phyloP scores from a whole-genome alignment of 2,888 invertebrate species.

The Galerucella pusilla region DNA sequence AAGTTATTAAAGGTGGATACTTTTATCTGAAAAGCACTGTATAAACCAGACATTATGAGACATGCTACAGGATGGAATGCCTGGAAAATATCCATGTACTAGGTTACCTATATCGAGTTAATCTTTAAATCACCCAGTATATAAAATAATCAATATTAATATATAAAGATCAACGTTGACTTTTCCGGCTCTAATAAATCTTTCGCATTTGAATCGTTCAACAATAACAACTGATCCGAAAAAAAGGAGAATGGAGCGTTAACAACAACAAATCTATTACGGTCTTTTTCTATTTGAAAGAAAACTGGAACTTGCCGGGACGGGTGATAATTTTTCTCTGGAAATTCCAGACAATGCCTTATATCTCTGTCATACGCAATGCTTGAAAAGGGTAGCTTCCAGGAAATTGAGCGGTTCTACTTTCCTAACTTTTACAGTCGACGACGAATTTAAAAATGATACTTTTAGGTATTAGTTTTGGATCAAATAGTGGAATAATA shows the following conservation, averaged over 20 bases:
- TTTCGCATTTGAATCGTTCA: constrained; percentile 39
- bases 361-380: constrained; percentile 56
- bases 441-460: constrained; percentile 19
- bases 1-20: too few species aligned
- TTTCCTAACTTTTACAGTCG: constrained; percentile 18
- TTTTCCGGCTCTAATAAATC: constrained; percentile 42
- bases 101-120: too few species aligned
- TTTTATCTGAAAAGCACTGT: too few species aligned
- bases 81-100: too few species aligned
- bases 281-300: constrained; percentile 44
- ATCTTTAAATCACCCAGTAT: not conserved
- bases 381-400: constrained; percentile 30
- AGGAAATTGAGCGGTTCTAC: constrained; percentile 34
- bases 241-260: constrained; percentile 41
- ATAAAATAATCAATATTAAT: not conserved
- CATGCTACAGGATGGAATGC: too few species aligned
- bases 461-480: too few species aligned
- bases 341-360: constrained; percentile 51
- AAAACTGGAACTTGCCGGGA: constrained; percentile 48
- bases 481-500: not conserved
- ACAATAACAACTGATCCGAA: constrained; percentile 33
- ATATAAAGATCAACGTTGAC: constrained; percentile 9
- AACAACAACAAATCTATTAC: constrained; percentile 50
- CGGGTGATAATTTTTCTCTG: constrained; percentile 53
- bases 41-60: too few species aligned